phyloP scores from a whole-genome alignment of 2,888 invertebrate species.

The Meganola albula region DNA sequence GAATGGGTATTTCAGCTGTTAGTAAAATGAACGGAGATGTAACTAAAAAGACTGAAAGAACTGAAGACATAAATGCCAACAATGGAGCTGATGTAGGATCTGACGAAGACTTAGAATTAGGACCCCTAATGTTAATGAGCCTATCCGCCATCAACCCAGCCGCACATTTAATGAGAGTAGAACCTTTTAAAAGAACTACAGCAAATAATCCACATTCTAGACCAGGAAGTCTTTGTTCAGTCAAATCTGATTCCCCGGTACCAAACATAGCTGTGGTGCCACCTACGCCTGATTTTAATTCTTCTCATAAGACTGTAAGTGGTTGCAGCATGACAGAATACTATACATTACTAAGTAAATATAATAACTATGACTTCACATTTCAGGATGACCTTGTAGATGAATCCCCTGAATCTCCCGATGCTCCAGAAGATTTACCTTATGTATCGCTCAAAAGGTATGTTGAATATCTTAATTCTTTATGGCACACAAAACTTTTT shows the following conservation, averaged over 20 bases:
- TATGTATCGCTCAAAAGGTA: slow-evolving; percentile 83
- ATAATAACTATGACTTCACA: slow-evolving; percentile 3
- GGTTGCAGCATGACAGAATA: slow-evolving; percentile 1
- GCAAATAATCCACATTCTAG: slow-evolving; percentile 55
- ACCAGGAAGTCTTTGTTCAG: slow-evolving; percentile 64
- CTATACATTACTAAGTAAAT: slow-evolving; percentile 6
- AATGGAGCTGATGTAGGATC: slow-evolving; percentile 52
- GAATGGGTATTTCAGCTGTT: slow-evolving; percentile 68
- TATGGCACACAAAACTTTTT: background rate
- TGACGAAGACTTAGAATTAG: slow-evolving; percentile 79
- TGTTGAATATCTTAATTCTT: slow-evolving; percentile 16
- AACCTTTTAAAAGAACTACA: slow-evolving; percentile 70
- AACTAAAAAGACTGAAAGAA: slow-evolving; percentile 59
- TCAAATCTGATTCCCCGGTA: slow-evolving; percentile 67
- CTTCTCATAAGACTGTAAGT: slow-evolving; percentile 68
- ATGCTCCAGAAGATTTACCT: slow-evolving; percentile 83
- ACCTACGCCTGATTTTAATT: slow-evolving; percentile 82
- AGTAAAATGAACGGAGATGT: slow-evolving; percentile 73
- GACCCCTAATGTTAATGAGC: slow-evolving; percentile 83
- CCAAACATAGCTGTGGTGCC: slow-evolving; percentile 86
- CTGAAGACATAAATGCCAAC: slow-evolving; percentile 57
- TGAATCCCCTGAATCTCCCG: slow-evolving; percentile 83
- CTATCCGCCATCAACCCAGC: slow-evolving; percentile 80
- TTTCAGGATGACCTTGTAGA: slow-evolving; percentile 74
- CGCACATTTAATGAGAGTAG: slow-evolving; percentile 77